Conservation (phyloP, 2,113 vertebrate genomes). For the Bungarus multicinctus region DNA sequence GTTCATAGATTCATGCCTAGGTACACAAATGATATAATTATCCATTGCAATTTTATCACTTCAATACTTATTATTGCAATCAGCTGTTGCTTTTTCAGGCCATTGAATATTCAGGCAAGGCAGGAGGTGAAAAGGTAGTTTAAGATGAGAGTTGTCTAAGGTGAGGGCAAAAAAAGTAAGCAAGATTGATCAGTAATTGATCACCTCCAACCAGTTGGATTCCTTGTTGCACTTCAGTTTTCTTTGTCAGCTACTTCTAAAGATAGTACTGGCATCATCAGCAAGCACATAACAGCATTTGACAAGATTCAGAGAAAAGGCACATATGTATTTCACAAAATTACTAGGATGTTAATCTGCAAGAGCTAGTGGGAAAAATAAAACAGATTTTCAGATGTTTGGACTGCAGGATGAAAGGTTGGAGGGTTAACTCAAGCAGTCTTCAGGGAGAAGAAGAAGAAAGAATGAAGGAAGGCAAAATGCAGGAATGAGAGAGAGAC, state of each 20-base stretch:
- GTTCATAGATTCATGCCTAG: too few relatives aligned
- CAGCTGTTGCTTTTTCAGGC: neutral
- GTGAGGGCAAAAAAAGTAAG: neutral
- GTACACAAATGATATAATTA: neutral
- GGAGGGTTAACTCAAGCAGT: slow-evolving; percentile 38
- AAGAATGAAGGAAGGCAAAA: neutral
- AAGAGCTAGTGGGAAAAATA: slow-evolving; percentile 16
- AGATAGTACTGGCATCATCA: neutral
- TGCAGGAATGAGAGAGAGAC: slow-evolving; percentile 22
- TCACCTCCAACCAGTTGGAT: neutral
- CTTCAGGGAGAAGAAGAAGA: slow-evolving; percentile 10
- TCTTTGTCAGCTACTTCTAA: neutral
- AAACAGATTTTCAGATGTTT: slow-evolving; percentile 21
- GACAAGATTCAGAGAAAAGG: neutral
- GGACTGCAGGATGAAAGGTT: slow-evolving; percentile 26
- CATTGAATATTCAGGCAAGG: neutral
- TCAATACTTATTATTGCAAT: neutral
- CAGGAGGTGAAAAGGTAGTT: neutral
- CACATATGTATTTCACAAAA: neutral
- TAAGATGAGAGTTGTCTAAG: neutral
- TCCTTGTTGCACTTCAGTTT: neutral
- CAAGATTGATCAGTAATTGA: neutral
- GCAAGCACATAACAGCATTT: neutral
- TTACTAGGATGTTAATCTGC: slow-evolving; percentile 15
- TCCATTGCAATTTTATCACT: neutral